Conservation (phyloP, 1,140 invertebrate species). For the Nasonia vitripennis region DNA sequence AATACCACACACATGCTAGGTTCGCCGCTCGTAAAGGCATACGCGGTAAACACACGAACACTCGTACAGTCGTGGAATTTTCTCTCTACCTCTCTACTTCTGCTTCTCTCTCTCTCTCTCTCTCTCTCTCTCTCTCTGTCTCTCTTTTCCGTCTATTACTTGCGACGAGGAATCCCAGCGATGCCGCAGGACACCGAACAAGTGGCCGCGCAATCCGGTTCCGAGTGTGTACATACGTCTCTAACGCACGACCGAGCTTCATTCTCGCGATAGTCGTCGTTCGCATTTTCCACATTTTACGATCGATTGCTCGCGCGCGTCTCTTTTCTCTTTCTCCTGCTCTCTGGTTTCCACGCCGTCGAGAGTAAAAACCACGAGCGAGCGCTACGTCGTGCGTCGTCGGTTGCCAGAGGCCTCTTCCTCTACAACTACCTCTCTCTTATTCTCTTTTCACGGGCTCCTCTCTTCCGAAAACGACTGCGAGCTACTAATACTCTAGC, state of each 20-base stretch:
- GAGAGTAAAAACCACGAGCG: background rate
- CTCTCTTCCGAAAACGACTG: slow-evolving; percentile 17
- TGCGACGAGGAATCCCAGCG: slow-evolving; percentile 10
- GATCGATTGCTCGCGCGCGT: slow-evolving; percentile 51
- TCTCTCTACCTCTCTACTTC: background rate
- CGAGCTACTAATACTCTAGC: background rate
- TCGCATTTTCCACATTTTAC: background rate
- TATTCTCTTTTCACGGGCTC: background rate
- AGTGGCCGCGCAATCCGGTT: background rate
- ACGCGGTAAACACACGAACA: background rate
- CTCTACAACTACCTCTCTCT: background rate
- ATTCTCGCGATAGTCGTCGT: background rate
- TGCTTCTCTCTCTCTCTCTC: background rate
- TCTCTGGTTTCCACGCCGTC: background rate
- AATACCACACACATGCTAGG: background rate
- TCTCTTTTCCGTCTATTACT: background rate
- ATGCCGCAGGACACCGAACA: background rate
- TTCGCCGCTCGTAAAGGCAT: background rate
- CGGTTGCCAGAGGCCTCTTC: no score
- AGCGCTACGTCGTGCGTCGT: background rate
- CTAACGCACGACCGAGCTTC: slow-evolving; percentile 4
- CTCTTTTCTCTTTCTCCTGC: background rate
- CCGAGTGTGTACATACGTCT: slow-evolving; percentile 12
- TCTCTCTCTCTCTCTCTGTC: background rate
- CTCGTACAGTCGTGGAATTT: background rate